Evolutionary conservation across 2,888 invertebrate species (phyloP), one percentile per base, ranked within the genome.

Genomic region (Leptura quadrifasciata): DNA sequence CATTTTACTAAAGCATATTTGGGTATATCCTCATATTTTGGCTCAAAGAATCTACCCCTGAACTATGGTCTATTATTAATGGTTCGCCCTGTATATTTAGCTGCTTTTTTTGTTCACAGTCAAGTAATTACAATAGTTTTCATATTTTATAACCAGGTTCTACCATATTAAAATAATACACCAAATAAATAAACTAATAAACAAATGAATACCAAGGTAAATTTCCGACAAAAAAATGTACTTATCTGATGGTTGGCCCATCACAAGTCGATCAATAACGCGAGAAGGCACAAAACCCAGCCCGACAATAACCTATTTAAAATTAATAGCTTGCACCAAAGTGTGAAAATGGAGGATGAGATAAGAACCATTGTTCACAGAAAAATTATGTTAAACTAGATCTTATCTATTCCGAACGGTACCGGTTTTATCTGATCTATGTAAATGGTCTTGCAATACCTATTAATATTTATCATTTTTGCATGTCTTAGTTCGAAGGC

Each of bases 391-490:
- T 61, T 21, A 27, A 60, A 60, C 12, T 27, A 64, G 63, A 64
- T 64, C 2, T 21, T 64, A 68, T 68, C 68, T 68, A 68, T 55
- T 55, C 68, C 17, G 18, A 27, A 27, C 54, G 55, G 68, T 31
- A 31, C 27, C 12, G 68, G 27, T 17, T 31, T 55, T 68, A 68
- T 68, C 68, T 68, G 68, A 68, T 58, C 35, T 69, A 69, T 58
- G 69, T 39, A 69, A 69, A 69, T 58, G 15, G 39, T 0, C 21
- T 39, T 69, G 39, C 69, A 58, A 69, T 60, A 24, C 15, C 35
- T 17, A 69, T 58, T 58, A 69, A 69, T 69, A 69, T 69, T 69
- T 58, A 69, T 69, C 39, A 58, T 21, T 65, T 65, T 52, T 15
- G 63, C 39, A 31, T 15, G 21, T 65, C 24, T 52, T n/a, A 24